These are phyloP conservation scores for Machaerirhynchus nigripectus DNA, from an alignment of 2,113 vertebrate species.

Conservation along the genomic window DNA sequence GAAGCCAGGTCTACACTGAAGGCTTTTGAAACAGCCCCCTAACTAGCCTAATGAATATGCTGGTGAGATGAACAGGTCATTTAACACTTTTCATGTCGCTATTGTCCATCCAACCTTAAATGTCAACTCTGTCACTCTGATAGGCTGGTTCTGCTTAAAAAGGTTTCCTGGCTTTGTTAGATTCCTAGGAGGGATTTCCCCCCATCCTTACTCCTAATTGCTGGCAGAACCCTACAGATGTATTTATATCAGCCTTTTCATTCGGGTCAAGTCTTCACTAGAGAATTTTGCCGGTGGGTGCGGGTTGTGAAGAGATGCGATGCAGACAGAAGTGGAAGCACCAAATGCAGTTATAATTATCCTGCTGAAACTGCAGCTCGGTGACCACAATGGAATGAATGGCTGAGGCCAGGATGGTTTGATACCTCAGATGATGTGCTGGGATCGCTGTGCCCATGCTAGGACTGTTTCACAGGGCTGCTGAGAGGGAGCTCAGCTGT, in stretches of 20 bases:
- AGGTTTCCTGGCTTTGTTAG: slow-evolving; percentile 58
- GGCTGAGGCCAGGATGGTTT: neutral
- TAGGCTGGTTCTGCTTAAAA: slow-evolving; percentile 50
- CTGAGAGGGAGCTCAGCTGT: neutral
- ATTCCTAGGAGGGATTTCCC: slow-evolving; percentile 17
- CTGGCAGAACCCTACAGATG: slow-evolving; percentile 37
- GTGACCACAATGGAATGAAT: neutral
- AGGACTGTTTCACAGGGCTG: neutral
- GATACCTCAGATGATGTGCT: rapidly evolving
- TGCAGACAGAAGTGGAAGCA: neutral
- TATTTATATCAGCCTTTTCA: slow-evolving; percentile 45
- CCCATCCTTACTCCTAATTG: slow-evolving; percentile 25
- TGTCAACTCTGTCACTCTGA: slow-evolving; percentile 41
- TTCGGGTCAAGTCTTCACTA: slow-evolving; percentile 3
- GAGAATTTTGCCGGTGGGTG: slow-evolving; percentile 1
- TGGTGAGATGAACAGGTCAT: slow-evolving; percentile 52
- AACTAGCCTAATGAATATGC: slow-evolving; percentile 51
- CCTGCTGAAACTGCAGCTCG: neutral
- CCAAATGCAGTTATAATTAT: neutral
- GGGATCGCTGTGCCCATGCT: neutral
- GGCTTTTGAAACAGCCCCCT: slow-evolving; percentile 47
- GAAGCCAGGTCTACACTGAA: slow-evolving; percentile 5
- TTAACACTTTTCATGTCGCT: slow-evolving; percentile 33
- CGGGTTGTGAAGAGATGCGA: neutral
- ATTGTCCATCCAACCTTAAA: slow-evolving; percentile 58